These are phyloP conservation scores for Mesaphorura yosii DNA, from an alignment of 1,140 invertebrate species.

Conservation along the genomic window DNA sequence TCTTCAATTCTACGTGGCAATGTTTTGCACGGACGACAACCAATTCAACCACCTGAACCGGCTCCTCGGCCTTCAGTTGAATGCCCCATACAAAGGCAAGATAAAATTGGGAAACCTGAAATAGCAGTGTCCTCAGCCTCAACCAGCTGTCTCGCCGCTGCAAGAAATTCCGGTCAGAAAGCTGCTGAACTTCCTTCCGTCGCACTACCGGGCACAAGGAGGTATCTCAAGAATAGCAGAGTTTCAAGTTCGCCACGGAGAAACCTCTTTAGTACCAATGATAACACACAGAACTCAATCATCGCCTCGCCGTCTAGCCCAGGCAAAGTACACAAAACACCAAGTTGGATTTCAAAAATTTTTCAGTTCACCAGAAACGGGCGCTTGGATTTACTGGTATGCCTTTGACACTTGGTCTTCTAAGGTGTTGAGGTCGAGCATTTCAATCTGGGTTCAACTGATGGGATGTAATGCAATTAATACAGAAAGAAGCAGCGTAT, in stretches of 20 bases:
- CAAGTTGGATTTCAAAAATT: conserved; percentile 40
- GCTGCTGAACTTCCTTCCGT: not conserved
- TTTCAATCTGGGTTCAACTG: not conserved
- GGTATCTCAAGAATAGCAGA: not conserved
- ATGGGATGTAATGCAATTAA: not conserved
- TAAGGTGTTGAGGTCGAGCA: not conserved
- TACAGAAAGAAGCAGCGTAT: conserved; percentile 34
- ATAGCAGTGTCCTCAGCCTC: no score
- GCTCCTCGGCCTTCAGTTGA: no score
- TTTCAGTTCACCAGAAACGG: conserved; percentile 36
- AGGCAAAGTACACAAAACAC: conserved; percentile 36
- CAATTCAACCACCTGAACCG: no score
- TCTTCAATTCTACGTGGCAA: not conserved
- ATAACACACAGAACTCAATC: not conserved
- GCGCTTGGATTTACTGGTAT: conserved; percentile 36
- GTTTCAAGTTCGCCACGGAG: not conserved
- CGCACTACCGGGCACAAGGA: not conserved
- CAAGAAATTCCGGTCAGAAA: not conserved
- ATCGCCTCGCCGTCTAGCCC: not conserved
- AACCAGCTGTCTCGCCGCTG: no score
- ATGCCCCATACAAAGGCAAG: no score
- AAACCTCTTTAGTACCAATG: not conserved
- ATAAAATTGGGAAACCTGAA: no score
- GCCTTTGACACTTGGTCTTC: conserved; percentile 4
- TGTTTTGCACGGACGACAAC: not conserved